Base-by-base conservation (phyloP, 1,140 invertebrate genomes). In the Drosophila busckii region DNA sequence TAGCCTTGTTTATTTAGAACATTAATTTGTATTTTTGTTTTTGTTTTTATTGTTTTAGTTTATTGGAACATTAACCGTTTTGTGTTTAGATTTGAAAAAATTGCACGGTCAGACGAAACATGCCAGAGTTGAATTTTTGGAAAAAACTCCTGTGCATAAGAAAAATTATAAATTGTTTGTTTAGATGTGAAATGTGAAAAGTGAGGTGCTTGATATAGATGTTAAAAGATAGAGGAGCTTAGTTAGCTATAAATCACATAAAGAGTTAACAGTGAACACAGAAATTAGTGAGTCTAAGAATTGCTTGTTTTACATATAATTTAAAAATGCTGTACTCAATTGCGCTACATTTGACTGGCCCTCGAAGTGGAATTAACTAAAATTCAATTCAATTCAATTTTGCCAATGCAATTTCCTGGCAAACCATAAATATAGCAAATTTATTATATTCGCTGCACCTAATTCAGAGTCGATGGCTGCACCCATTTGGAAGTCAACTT, bases 61-160 rank as follows among this genome's bases (percentile, higher is more conserved):
- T 61, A 12, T 62, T 42, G 59, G 59, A 62, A 62, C 59, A 49
- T 62, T 62, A 29, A 62, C 59, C 59, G 59, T 62, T 56, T 49
- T 56, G 52, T 55, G n/a, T 22, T 41, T 46, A 40, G 48, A 48
- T 4, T 29, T 48, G 19, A 31, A 40, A 49, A 53, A 41, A 41
- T 41, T 20, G 16, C 15, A 19, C 23, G 34, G 49, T 9, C 46
- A 37, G 34, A 52, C 28, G 55, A 52, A 52, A 35, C 55, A 59
- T 59, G 55, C 55, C 55, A 59, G 22, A 59, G 38, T 44, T 19
- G 25, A 28, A 2, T 34, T 16, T 8, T 32, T 16, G 5, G 13
- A 2, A 8, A 34, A 2, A 34, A 22, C 32, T n/a, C 44, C 53
- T 56, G 44, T 54, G 50, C 50, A 46, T n/a, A n/a, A n/a, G n/a